Evolutionary conservation across 2,888 invertebrate species (phyloP), one percentile per base, ranked within the genome.

Genomic region (Cryptophagus acutangulus): DNA sequence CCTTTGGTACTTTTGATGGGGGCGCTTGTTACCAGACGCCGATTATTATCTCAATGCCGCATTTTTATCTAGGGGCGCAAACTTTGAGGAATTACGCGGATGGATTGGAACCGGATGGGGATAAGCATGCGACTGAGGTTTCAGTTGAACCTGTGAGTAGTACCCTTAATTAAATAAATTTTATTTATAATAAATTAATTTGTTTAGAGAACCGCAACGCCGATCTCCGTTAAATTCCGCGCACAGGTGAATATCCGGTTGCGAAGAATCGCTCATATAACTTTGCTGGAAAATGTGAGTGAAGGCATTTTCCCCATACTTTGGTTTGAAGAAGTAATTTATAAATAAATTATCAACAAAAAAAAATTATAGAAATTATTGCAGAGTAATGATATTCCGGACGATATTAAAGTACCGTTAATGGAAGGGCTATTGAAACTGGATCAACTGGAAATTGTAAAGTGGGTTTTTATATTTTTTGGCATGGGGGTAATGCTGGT

Each of bases 201-300:
- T 17, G 16, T 18, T 35, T 63, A 78, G 78, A 63, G 67, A 40
- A 77, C 75, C 0, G 79, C 78, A 1, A 71, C 70, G 1, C 74
- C 76, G 2, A 42, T 81, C 2, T 59, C 67, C 24, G 79, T 77
- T 1, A 46, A 66, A 0, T 75, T 74, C 43, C 66, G 76, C 4
- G 49, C 75, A 1, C 80, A 80, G 55, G 71, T 80, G 54, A 79
- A 77, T 57, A 70, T 78, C 33, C 73, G 75, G 43, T 51, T 80
- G 2, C 65, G 72, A 3, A 62, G 59, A 33, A 64, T 74, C 1
- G 62, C 68, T 0, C 59, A 51, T 0, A 63, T 78, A 0, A 66
- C 72, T 0, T 67, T 77, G 29, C 59, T 80, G 28, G 61, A 61
- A 9, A 72, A 71, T 3, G 75, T 79, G 1, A 70, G 65, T 17